A percentile compares a stretch with the other conserved stretches of the same genome.
Conservation (phyloP, 2,113 vertebrate species). For the Mungos mungo region DNA sequence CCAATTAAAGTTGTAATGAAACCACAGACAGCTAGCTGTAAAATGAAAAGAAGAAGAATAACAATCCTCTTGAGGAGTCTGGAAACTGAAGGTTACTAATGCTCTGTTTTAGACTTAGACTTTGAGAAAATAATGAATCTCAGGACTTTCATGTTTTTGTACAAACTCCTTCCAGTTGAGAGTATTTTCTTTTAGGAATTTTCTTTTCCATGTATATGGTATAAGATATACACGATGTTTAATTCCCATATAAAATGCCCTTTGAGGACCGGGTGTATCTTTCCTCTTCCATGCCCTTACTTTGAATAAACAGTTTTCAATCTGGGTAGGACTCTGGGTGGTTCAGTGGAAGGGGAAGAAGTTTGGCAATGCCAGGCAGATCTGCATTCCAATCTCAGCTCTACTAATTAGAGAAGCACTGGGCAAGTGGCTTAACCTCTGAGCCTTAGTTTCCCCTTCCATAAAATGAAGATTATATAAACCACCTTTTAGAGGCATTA, state of each 20-base stretch:
- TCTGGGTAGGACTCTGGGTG: not conserved
- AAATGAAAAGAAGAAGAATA: constrained; percentile 49
- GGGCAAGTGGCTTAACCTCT: not conserved
- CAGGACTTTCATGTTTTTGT: not conserved
- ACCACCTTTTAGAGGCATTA: not conserved
- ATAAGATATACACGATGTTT: not conserved
- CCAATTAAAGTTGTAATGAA: constrained; percentile 54
- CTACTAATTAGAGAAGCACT: not conserved
- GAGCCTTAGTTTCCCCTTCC: not conserved
- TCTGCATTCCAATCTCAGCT: not conserved
- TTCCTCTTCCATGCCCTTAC: not conserved
- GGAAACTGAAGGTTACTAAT: not conserved
- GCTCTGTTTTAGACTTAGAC: not conserved
- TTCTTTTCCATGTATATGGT: not conserved
- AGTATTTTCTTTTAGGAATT: not conserved
- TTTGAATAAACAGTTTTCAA: not conserved
- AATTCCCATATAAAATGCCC: not conserved
- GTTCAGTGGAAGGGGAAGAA: not conserved
- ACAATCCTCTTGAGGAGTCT: not conserved
- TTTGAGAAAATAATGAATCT: constrained; percentile 27
- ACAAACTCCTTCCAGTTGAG: not conserved
- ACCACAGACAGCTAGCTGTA: constrained; percentile 25
- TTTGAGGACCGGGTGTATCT: not conserved
- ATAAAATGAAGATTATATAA: not conserved
- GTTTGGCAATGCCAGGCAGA: not conserved